These are phyloP conservation scores for Dasysyrphus albostriatus DNA, from an alignment of 2,888 invertebrate species.

Conservation along the genomic window DNA sequence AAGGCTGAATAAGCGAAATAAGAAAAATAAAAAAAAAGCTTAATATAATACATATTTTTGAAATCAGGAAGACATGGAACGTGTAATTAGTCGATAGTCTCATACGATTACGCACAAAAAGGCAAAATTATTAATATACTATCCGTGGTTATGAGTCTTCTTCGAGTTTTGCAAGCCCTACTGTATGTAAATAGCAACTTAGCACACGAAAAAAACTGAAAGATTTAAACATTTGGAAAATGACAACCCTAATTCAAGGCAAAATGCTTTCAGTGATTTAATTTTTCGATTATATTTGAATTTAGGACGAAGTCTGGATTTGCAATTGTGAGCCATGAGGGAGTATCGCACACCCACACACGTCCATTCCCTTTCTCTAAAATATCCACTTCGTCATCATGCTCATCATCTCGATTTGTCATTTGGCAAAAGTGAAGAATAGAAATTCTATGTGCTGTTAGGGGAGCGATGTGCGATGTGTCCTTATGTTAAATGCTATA, in stretches of 20 bases:
- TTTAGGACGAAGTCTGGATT: conserved; percentile 63
- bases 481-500: conserved; percentile 27
- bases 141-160: too few species aligned
- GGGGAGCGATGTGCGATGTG: conserved; percentile 25
- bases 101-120: too few species aligned
- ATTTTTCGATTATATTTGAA: conserved; percentile 71
- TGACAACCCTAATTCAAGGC: conserved; percentile 56
- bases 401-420: conserved; percentile 65
- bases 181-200: conserved; percentile 29
- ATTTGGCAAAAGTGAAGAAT: conserved; percentile 54
- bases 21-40: too few species aligned
- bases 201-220: conserved; percentile 6
- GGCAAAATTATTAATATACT: too few species aligned
- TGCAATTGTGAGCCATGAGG: conserved; percentile 49
- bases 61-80: too few species aligned
- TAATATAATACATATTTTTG: too few species aligned
- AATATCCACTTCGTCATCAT: conserved; percentile 65
- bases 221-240: conserved; percentile 58
- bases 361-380: conserved; percentile 19
- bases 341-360: conserved; percentile 16
- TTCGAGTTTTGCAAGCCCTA: background rate
- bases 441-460: conserved; percentile 43
- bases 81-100: too few species aligned
- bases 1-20: too few species aligned
- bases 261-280: conserved; percentile 64